Conservation (phyloP, 2,888 invertebrate genomes). For the Drosophila quinaria region DNA sequence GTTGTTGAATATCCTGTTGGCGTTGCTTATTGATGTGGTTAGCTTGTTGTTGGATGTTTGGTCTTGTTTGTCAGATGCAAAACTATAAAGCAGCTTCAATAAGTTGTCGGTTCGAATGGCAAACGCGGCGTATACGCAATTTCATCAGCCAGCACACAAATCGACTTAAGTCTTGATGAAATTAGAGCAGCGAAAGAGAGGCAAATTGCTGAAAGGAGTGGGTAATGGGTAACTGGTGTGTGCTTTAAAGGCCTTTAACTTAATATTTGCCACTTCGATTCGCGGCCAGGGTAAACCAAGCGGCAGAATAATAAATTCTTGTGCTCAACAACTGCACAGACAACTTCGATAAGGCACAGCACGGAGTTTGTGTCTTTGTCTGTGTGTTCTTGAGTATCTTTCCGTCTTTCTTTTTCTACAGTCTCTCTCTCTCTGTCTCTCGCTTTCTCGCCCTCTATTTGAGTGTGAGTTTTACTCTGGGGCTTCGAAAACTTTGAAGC, state of each 20-base stretch:
- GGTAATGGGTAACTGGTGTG: not conserved
- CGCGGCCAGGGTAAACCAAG: conserved; percentile 3
- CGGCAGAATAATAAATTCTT: conserved; percentile 59
- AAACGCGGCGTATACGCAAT: conserved; percentile 54
- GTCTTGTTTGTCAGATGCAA: conserved; percentile 17
- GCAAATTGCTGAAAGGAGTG: not conserved
- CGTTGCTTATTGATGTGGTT: conserved; percentile 44
- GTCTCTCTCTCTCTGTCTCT: conserved; percentile 9
- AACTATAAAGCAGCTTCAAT: conserved; percentile 37
- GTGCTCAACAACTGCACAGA: conserved; percentile 54
- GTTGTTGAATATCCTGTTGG: conserved; percentile 11
- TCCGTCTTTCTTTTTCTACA: too few species aligned
- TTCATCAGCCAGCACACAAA: conserved; percentile 49
- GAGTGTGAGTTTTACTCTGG: conserved; percentile 22
- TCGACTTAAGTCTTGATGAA: conserved; percentile 66
- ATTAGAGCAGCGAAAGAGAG: conserved; percentile 43
- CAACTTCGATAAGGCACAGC: conserved; percentile 44
- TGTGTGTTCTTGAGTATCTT: conserved; percentile 23
- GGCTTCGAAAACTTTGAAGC: conserved; percentile 59
- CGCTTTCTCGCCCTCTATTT: not conserved
- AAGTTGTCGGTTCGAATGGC: conserved; percentile 36
- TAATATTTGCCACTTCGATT: conserved; percentile 44
- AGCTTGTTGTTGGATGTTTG: conserved; percentile 24
- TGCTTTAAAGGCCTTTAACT: conserved; percentile 61
- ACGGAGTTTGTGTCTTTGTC: conserved; percentile 1